These are phyloP conservation scores for Ameiurus melas DNA, from an alignment of 2,113 vertebrate species.

Conservation along the genomic window DNA sequence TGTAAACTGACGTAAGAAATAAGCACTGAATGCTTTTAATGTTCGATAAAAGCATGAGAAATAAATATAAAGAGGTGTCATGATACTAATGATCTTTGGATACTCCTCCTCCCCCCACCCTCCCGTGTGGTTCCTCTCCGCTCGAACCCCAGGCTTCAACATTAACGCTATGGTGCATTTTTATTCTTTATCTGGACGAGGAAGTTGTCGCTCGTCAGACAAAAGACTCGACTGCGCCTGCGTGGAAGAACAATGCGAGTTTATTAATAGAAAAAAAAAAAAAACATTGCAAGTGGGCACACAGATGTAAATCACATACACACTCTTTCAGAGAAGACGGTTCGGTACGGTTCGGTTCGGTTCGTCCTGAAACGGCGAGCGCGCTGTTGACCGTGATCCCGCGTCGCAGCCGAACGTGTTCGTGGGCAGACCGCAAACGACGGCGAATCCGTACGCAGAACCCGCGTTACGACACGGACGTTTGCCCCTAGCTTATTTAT, in stretches of 20 bases:
- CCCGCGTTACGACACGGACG: constrained; percentile 63
- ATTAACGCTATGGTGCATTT: too few relatives aligned
- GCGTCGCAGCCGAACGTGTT: constrained; percentile 14
- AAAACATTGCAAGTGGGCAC: constrained; percentile 40
- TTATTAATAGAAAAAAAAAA: constrained; percentile 49
- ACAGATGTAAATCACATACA: constrained; percentile 38
- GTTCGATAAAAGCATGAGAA: not conserved
- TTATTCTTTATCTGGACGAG: not conserved
- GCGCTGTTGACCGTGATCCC: constrained; percentile 10
- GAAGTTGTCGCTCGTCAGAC: not conserved
- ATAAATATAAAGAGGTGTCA: too few relatives aligned
- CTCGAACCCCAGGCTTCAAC: too few relatives aligned
- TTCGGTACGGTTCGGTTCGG: not conserved
- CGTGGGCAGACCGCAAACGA: constrained; percentile 62
- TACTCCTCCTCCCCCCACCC: too few relatives aligned
- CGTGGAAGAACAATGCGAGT: constrained; percentile 43
- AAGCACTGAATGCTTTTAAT: too few relatives aligned
- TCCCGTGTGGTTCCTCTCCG: too few relatives aligned
- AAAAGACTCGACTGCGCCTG: not conserved
- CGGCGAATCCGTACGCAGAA: constrained; percentile 66
- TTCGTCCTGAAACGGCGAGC: not conserved
- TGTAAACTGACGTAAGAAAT: not conserved
- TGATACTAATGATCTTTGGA: too few relatives aligned
- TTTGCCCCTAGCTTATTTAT: constrained; percentile 66
- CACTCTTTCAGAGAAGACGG: constrained; percentile 25